Evolutionary conservation across 2,888 invertebrate genomes (phyloP).

Genomic region (Belgica antarctica): DNA sequence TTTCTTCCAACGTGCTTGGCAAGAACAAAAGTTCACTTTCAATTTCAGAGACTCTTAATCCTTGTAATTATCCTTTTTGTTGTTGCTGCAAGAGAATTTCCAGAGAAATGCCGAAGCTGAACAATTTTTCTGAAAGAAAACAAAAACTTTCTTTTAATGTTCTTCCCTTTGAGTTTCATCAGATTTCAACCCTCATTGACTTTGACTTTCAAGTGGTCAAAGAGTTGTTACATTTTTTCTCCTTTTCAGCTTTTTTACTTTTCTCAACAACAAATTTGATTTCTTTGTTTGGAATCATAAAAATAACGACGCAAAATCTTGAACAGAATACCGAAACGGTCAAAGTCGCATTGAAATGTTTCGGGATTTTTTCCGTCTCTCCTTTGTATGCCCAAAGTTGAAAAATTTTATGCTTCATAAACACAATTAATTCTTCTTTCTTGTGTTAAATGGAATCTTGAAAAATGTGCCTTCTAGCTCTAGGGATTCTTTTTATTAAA

Average conservation of each 20-base stretch:
- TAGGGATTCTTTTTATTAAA: conserved; percentile 21
- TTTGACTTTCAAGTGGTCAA: conserved; percentile 33
- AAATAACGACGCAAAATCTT: conserved; percentile 12
- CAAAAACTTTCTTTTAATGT: neutral
- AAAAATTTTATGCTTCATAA: conserved; percentile 38
- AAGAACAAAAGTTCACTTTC: neutral
- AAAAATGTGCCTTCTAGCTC: neutral
- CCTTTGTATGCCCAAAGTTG: neutral
- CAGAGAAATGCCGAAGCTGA: no score
- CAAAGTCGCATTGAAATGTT: conserved; percentile 3
- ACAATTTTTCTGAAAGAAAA: neutral
- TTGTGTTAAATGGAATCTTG: conserved; percentile 12
- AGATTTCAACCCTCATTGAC: conserved; percentile 39
- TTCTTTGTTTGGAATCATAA: neutral
- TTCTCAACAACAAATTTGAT: neutral
- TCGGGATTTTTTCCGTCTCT: neutral
- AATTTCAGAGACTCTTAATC: conserved; percentile 12
- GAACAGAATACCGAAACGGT: neutral
- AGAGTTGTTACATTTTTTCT: conserved; percentile 19
- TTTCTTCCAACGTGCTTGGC: neutral
- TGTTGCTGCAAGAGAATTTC: neutral
- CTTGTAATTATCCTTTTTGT: conserved; percentile 33
- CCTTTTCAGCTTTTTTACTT: neutral
- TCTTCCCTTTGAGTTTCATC: neutral
- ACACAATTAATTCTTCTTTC: conserved; percentile 29